phyloP scores from a whole-genome alignment of 2,888 invertebrate species.

The Antheraea assamensis region DNA sequence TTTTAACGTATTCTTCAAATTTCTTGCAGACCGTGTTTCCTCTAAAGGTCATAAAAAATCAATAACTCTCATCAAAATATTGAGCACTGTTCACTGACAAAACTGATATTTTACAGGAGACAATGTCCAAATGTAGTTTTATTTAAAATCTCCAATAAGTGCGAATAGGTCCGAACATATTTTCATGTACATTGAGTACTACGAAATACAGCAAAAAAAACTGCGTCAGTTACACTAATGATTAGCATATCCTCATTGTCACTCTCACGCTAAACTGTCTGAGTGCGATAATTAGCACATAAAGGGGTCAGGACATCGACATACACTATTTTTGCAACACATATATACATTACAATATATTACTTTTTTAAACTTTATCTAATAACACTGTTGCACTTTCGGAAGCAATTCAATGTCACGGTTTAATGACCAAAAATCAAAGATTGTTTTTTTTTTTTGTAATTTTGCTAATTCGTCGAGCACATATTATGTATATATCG shows the following conservation, averaged over 20 bases:
- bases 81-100: too few species aligned
- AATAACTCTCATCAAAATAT: too few species aligned
- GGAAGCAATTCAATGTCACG: too few species aligned
- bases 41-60: too few species aligned
- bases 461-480: too few species aligned
- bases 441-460: too few species aligned
- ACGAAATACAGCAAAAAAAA: constrained; percentile 32
- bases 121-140: neutral
- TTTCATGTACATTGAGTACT: constrained; percentile 46
- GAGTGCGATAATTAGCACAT: constrained; percentile 66
- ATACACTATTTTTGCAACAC: neutral
- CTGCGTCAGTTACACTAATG: constrained; percentile 16
- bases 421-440: too few species aligned
- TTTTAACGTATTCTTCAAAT: too few species aligned
- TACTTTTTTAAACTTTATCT: neutral
- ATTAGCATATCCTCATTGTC: constrained; percentile 75
- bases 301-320: constrained; percentile 36
- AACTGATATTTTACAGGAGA: too few species aligned
- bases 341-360: neutral
- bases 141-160: neutral
- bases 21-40: too few species aligned
- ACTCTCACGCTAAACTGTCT: constrained; percentile 63
- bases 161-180: neutral
- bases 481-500: neutral
- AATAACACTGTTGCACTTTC: neutral